Conservation (phyloP, 2,888 invertebrate species). For the Invenusta paracnida region DNA sequence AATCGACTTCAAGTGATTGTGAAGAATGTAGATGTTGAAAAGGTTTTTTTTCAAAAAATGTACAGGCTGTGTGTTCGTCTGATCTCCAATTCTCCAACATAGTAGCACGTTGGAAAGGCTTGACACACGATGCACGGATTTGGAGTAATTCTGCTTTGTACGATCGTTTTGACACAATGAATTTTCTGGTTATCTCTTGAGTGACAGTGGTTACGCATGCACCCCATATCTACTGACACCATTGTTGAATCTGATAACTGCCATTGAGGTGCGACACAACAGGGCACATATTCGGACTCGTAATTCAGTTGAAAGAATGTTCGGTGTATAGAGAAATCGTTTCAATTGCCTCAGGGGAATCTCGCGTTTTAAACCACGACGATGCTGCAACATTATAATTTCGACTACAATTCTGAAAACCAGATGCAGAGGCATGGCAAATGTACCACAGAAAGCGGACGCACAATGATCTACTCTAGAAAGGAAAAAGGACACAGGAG, state of each 20-base stretch:
- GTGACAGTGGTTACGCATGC: not conserved
- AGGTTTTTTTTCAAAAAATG: not conserved
- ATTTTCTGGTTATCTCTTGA: slow-evolving; percentile 8
- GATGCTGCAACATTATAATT: slow-evolving; percentile 23
- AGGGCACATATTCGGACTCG: not conserved
- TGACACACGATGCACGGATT: not conserved
- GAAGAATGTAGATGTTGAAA: not conserved
- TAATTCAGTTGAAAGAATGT: not conserved
- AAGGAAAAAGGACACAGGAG: not conserved
- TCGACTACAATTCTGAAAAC: not conserved
- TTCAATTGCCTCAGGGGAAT: slow-evolving; percentile 8
- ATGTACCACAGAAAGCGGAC: not conserved
- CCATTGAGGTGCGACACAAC: slow-evolving; percentile 1
- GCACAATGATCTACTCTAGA: not conserved
- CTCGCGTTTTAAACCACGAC: slow-evolving; percentile 18
- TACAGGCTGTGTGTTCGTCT: not conserved
- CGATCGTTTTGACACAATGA: slow-evolving; percentile 19
- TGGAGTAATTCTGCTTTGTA: slow-evolving; percentile 3
- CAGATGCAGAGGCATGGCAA: not conserved
- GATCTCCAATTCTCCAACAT: slow-evolving; percentile 6
- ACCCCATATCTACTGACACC: slow-evolving; percentile 4
- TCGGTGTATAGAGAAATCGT: not conserved
- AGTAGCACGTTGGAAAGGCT: slow-evolving; percentile 18
- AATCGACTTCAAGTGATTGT: not conserved
- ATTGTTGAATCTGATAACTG: slow-evolving; percentile 18